Conservation (phyloP, 2,888 invertebrate genomes). For the Fissipunctia ypsillon region DNA sequence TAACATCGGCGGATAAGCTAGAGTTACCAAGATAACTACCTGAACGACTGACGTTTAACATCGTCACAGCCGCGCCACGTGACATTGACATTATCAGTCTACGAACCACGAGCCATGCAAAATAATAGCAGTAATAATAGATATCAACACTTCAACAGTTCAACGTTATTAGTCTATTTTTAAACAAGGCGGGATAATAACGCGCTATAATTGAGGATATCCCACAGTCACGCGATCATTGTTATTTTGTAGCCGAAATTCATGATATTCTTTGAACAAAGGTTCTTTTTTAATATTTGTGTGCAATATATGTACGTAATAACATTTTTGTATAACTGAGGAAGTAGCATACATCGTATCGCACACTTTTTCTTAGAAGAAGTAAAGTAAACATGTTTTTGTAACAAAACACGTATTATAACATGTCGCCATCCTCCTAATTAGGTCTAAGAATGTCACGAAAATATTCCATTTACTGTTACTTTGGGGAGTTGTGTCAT, state of each 20-base stretch:
- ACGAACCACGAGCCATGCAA: slow-evolving; percentile 50
- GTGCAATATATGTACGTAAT: not conserved
- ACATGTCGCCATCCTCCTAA: slow-evolving; percentile 23
- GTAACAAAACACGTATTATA: not conserved
- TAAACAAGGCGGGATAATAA: slow-evolving; percentile 37
- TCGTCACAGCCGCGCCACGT: slow-evolving; percentile 55
- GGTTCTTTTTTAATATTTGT: not conserved
- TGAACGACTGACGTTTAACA: slow-evolving; percentile 41
- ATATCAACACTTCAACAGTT: slow-evolving; percentile 40
- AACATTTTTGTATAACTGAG: not conserved
- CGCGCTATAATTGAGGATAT: slow-evolving; percentile 20
- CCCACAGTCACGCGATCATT: slow-evolving; percentile 27
- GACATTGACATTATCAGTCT: slow-evolving; percentile 35
- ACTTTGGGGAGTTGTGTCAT: slow-evolving; percentile 54
- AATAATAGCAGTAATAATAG: slow-evolving; percentile 51
- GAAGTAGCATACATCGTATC: not conserved
- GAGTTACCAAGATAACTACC: slow-evolving; percentile 45
- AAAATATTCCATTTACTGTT: slow-evolving; percentile 42
- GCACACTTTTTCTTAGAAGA: slow-evolving; percentile 10
- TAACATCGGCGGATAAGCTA: slow-evolving; percentile 4
- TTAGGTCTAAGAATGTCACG: slow-evolving; percentile 20
- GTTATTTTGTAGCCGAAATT: slow-evolving; percentile 1
- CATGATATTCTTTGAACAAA: not conserved
- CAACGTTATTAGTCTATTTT: slow-evolving; percentile 57
- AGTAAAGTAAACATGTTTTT: not conserved